Conservation (phyloP, 2,113 vertebrate species). For the Phodopus roborovskii region DNA sequence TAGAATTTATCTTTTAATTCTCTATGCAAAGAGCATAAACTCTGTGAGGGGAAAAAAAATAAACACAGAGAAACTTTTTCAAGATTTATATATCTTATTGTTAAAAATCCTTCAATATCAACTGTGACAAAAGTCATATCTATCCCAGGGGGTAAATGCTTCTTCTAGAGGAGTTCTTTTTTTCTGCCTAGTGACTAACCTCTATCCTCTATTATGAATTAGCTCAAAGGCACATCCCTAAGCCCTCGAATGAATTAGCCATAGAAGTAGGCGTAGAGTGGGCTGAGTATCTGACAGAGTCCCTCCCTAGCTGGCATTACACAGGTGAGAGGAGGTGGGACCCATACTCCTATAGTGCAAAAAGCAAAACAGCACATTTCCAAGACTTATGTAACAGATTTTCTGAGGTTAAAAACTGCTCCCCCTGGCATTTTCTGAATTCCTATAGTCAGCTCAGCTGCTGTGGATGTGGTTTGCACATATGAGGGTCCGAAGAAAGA, state of each 20-base stretch:
- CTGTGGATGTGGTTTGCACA: neutral
- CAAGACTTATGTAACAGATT: slow-evolving; percentile 50
- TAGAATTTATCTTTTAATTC: neutral
- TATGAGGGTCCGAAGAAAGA: slow-evolving; percentile 13
- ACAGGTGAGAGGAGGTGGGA: neutral
- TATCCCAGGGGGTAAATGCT: neutral
- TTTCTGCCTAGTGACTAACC: slow-evolving; percentile 49
- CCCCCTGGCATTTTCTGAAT: slow-evolving; percentile 34
- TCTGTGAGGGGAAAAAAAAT: neutral
- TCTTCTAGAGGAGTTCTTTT: slow-evolving; percentile 53
- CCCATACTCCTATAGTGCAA: neutral
- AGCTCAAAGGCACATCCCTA: neutral
- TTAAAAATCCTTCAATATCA: slow-evolving; percentile 23
- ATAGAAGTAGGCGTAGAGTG: neutral
- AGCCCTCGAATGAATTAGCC: slow-evolving; percentile 37
- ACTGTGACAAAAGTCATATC: neutral
- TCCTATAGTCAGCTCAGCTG: neutral
- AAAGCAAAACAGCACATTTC: slow-evolving; percentile 19
- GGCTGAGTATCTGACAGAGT: slow-evolving; percentile 16
- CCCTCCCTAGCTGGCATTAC: neutral
- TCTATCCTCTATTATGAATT: slow-evolving; percentile 49
- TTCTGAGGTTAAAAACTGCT: slow-evolving; percentile 49
- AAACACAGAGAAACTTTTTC: slow-evolving; percentile 10
- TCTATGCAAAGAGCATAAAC: neutral
- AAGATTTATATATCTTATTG: slow-evolving; percentile 61